These are phyloP conservation scores for Dendrocincla tyrannina DNA, from an alignment of 2,797 vertebrate genomes.

Conservation along the genomic window DNA sequence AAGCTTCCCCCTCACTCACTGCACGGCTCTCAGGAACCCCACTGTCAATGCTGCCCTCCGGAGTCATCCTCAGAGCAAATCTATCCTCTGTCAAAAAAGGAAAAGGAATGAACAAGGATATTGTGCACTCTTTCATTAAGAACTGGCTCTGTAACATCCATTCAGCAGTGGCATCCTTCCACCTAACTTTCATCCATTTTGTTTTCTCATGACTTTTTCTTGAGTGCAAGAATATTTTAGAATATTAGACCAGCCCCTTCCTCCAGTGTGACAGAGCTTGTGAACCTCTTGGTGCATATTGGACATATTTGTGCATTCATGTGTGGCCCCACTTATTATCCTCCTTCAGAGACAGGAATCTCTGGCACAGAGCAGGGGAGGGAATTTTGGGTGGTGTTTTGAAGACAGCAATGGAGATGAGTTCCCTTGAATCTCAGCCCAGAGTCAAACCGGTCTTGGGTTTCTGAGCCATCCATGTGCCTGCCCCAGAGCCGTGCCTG, in stretches of 20 bases:
- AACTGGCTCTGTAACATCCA: background rate
- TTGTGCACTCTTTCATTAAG: constrained; percentile 14
- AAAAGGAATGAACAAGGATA: background rate
- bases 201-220: background rate
- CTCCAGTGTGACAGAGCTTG: background rate
- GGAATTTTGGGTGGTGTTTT: background rate
- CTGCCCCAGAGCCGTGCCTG: background rate
- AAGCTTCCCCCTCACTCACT: background rate
- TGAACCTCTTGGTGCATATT: background rate
- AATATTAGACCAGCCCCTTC: background rate
- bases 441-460: background rate
- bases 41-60: background rate
- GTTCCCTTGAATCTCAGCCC: background rate
- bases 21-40: background rate
- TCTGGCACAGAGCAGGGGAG: background rate
- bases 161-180: background rate
- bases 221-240: background rate
- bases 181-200: background rate
- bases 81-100: background rate
- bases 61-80: background rate
- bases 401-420: background rate
- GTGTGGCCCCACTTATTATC: background rate
- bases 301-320: background rate
- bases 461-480: background rate
- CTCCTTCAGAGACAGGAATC: background rate